Evolutionary conservation across 2,797 vertebrate species (phyloP), one percentile per base, ranked within the genome.

Genomic region (Myotis vivesi): DNA sequence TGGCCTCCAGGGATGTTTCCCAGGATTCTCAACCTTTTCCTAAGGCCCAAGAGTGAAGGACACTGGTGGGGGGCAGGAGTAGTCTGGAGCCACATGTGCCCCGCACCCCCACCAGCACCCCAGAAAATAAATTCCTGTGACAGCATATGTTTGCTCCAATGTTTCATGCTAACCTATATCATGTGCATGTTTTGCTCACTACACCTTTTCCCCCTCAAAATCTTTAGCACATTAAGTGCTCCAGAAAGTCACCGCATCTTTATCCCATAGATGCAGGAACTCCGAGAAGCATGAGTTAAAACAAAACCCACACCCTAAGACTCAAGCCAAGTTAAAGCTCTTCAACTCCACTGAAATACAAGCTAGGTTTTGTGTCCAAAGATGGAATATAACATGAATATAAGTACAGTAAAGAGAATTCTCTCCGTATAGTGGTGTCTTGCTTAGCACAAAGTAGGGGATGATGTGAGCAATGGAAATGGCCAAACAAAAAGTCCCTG

Each of bases 11-110:
- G 30, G 72, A 38, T 9, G 3, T 89, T 81, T 44, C 80, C 53
- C 36, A 8, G 22, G 41, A 36, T 68, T 80, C 89, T 77, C 36
- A 13, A 36, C 15, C n/a, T 77, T 81, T 33, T 80, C 44, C 72
- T 49, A 33, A 33, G n/a, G 25, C 25, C 59, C 30, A 22, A 66
- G 25, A 64, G 17, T 25, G 6, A 73, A 73, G 23, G 68, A 68
- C 16, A 1, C 41, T 55, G 55, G 15, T 15, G 0, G 28, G 0
- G 28, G 23, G 5, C 3, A 44, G 4, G 20, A 10, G 8, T 13
- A 10, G 38, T 2, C 33, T 30, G 38, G 13, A 82, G 36, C 6
- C 25, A 55, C 33, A 19, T 16, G 33, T 22, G 4, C 6, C 20
- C 41, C 23, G 3, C 38, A 20, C 36, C 30, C 44, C 8, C 15